Base-by-base conservation (phyloP, 2,888 invertebrate species). In the Axea sp. region DNA sequence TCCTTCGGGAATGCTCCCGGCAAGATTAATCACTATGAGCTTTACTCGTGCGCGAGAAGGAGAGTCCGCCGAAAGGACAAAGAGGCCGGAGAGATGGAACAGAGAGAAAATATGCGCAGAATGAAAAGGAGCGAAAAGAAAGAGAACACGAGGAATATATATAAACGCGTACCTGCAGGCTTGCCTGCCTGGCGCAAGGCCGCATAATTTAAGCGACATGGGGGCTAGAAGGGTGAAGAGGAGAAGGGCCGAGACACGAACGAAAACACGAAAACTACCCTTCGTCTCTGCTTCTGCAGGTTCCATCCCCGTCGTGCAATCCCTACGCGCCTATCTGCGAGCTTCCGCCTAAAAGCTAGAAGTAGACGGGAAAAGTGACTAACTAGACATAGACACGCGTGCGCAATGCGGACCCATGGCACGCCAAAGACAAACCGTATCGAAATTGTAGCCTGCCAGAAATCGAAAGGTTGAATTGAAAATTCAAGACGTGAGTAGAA, bases 21-120 rank as follows among this genome's bases (percentile, higher is more conserved):
- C 75, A 77, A 82, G 82, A 83, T 83, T 82, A 83, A 83, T 83
- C 82, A 79, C 82, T 77, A 74, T 74, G 76, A 77, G 69, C 60
- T 73, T 55, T 53, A 62, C 75, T 45, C 60, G 74, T 65, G 72
- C 60, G 62, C 57, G 47, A 39, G 53, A 45, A 59, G 37, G 49
- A 64, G 24, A 14, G 33, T 9, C 14, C 3, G 37, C 14, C 14
- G n/a, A 60, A 43, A 28, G 26, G 60, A 45, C 19, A 43, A 28
- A 43, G 43, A 55, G 53, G 17, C 15, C 17, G 11, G 9, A 17
- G 9, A 14, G 31, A 15, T 22, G 26, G 8, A 39, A 62, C 33
- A 31, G 9, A 30, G 47, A 68, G 57, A 41, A 11, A 51, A 19
- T 39, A 67, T 59, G 60, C 47, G 47, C 55, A 17, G 57, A 31